Evolutionary conservation across 1,140 invertebrate species (phyloP), one percentile per base, ranked within the genome.

Genomic region (Caenorhabditis latens): DNA sequence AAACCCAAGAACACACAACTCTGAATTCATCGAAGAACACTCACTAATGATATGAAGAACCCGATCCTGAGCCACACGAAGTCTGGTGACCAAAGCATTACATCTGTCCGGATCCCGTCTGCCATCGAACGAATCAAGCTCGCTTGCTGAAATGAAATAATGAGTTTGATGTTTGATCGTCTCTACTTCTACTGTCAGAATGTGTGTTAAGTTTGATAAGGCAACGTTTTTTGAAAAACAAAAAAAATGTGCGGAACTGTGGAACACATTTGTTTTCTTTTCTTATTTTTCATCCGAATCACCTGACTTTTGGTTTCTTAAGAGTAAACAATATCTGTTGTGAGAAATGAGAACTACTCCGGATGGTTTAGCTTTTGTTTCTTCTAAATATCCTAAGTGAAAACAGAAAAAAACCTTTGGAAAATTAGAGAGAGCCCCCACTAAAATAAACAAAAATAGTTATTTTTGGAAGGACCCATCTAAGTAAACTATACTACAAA

Each of bases 61-160:
- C 11, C 91, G 86, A 88, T 94, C 93, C 88, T 93, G 93, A 84
- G 92, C 91, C 85, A 96, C 96, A 43, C 98, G 94, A 79, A 99
- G 94, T 92, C 98, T 96, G 92, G 96, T 98, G 83, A 99, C 98
- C 89, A 99, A 94, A 9, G 95, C 95, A 42, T 97, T 96, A 92
- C 98, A 99, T 93, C 98, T 93, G 92, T 98, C 97, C 0, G 97
- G 98, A 93, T 99, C 97, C 91, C 98, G 97, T 7, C 97, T 94
- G 21, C 98, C 98, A 94, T 99, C 98, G 94, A 99, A 99, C 90
- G 97, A 98, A 93, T 99, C 98, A 92, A 99, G 93, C 93, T 99
- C 98, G 82, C 96, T 95, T 16, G 97, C 96, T 87, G 86, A 71
- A 84, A 84, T 32, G 84, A 61, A 48, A 86, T 19, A 63, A 32